Conservation (phyloP, 2,888 invertebrate genomes). For the Leptodirus hochenwartii region DNA sequence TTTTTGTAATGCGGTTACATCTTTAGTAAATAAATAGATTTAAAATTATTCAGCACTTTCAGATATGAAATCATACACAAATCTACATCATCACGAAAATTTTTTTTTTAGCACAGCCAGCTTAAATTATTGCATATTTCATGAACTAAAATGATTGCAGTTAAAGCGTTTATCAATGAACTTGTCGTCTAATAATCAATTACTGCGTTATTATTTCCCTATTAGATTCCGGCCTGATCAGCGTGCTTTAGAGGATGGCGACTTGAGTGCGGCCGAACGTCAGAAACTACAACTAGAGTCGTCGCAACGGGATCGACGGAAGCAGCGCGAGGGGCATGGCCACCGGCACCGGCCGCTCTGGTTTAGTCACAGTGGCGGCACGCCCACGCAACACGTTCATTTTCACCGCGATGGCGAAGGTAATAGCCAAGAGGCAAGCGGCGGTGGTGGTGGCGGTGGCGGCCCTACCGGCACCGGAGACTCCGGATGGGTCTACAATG, state of each 20-base stretch:
- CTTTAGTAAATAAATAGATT: no score
- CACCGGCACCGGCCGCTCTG: constrained; percentile 32
- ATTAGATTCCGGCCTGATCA: constrained; percentile 47
- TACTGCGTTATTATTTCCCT: no score
- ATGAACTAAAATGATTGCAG: no score
- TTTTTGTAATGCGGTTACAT: no score
- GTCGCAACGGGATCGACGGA: constrained; percentile 51
- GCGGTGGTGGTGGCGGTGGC: constrained; percentile 38
- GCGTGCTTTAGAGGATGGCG: constrained; percentile 55
- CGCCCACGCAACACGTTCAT: no score
- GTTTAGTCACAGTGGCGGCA: constrained; percentile 33
- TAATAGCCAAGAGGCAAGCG: constrained; percentile 58
- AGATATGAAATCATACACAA: no score
- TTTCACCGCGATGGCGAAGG: no score
- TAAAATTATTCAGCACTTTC: no score
- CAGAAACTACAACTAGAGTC: constrained; percentile 56
- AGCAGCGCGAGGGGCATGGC: constrained; percentile 36
- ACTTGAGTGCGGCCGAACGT: constrained; percentile 50
- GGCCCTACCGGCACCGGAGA: constrained; percentile 30
- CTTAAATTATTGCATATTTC: no score
- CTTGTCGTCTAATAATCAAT: constrained; percentile 21
- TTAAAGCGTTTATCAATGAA: not conserved
- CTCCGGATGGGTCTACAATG: constrained; percentile 52
- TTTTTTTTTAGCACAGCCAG: no score
- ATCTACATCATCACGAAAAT: no score